Base-by-base conservation (phyloP, 2,888 invertebrate genomes). In the Folsomia manolachei region DNA sequence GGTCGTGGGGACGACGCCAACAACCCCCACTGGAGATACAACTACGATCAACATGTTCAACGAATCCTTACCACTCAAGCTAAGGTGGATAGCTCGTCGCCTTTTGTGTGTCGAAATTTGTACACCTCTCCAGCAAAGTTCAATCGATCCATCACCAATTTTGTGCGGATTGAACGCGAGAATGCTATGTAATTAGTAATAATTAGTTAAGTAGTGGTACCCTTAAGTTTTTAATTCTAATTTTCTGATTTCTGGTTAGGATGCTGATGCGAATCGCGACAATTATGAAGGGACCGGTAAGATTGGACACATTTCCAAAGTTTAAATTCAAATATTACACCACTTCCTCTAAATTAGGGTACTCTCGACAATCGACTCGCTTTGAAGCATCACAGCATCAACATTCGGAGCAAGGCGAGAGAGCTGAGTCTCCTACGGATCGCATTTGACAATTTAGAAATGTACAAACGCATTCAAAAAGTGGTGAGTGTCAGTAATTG, bases 391-490 rank as follows among this genome's bases (percentile, higher is more conserved):
- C 69, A 68, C 27, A 69, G 21, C 14, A 51, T 53, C 1, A 56
- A 71, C n/a, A 68, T 70, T 25, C 73, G 74, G 1, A 76, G 72
- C 24, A 74, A 75, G 2, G 52, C 27, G 23, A 70, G 79, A 1
- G 76, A 80, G 69, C 71, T 76, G 68, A 56, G 70, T 21, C 63
- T 79, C 1, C 69, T 81, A 1, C 73, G 71, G 39, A 78, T 80
- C 25, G 78, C 81, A 1, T 78, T 81, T 27, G 79, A 79, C 25
- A 81, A 81, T 70, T 70, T 79, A 27, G 75, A 70, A 53, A 76
- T 81, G 61, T 73, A 75, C 27, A 76, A 79, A 70, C 56, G 79
- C 56, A 78, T 80, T 52, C 73, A 79, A 63, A 19, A 63, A 11
- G 65, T 65, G 61, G 78, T 78, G 27, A 71, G 18, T 27, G 7